phyloP scores from a whole-genome alignment of 2,113 vertebrate genomes.

The Esox niger region DNA sequence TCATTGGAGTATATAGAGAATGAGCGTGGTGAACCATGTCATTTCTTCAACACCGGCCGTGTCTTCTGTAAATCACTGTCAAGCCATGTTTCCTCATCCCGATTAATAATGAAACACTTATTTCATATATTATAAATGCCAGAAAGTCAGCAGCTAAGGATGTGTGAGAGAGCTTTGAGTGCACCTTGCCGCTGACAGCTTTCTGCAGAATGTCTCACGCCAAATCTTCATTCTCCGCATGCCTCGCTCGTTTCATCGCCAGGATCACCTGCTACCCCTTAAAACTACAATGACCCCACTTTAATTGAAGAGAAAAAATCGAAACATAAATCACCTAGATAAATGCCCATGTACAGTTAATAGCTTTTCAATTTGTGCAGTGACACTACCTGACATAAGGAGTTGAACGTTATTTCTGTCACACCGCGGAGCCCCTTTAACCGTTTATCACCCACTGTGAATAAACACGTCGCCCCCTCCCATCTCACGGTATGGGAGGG shows the following conservation, averaged over 20 bases:
- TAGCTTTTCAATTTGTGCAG: not conserved
- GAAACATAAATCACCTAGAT: not conserved
- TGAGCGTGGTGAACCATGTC: too few relatives aligned
- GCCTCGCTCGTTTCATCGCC: not conserved
- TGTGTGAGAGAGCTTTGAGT: constrained; percentile 41
- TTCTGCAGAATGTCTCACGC: constrained; percentile 30
- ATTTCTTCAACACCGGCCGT: not conserved
- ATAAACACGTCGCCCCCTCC: not conserved
- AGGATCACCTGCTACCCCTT: constrained; percentile 25
- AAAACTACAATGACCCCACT: not conserved
- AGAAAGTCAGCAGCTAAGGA: constrained; percentile 53
- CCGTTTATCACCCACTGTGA: constrained; percentile 34
- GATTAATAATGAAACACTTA: constrained; percentile 64
- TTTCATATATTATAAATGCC: constrained; percentile 66
- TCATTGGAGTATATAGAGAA: too few relatives aligned
- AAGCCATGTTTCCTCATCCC: constrained; percentile 48
- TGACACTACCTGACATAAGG: not conserved
- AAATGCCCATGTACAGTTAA: constrained; percentile 1
- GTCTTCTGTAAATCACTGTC: constrained; percentile 46
- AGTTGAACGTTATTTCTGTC: constrained; percentile 11
- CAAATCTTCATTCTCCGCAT: constrained; percentile 12
- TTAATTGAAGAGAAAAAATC: constrained; percentile 6
- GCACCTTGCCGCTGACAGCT: constrained; percentile 28
- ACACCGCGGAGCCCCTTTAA: constrained; percentile 5
- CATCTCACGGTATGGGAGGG: constrained; percentile 11